Evolutionary conservation across 2,888 invertebrate species (phyloP), one percentile per base, ranked within the genome.

Genomic region (Lochmaea crataegi): DNA sequence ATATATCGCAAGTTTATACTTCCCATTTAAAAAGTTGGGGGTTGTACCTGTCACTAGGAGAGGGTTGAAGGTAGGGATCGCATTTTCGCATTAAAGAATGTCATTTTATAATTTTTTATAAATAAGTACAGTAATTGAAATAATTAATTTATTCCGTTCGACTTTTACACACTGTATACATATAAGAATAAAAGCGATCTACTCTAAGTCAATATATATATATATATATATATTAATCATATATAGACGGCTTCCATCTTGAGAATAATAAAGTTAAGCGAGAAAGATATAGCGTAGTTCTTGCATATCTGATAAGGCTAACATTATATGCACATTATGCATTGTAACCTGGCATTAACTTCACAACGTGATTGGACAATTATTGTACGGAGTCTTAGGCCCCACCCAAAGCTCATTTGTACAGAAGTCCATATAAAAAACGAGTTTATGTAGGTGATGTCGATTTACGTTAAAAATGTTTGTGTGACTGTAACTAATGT

Each of bases 331-430:
- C 85, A 86, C 83, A 86, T 86, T 86, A 83, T 86, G 86, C 86
- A 86, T 84, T 83, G 83, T 84, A 85, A 86, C 85, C 86, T 84
- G 85, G 83, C 83, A 86, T 86, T 86, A 86, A 84, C 84, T 86
- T 85, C 82, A 83, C 83, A 84, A 83, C 84, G 84, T 82, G 85
- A 87, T 87, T 87, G 87, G 85, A 86, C 86, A 86, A 85, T 86
- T 83, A 85, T 86, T 84, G 84, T 84, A 84, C 83, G 81, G 81
- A 84, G 83, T 82, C 80, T 80, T 80, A 84, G 80, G 86, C 86
- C 86, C 85, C 87, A 84, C 86, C 87, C 85, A 84, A 80, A 81
- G 79, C 81, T 82, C 83, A 78, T 75, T 79, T 72, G 75, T 71
- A 77, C 80, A 79, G 75, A 78, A 75, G 75, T 76, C 74, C 74